Conservation (phyloP, 2,797 vertebrate genomes). For the Falco rusticolus region DNA sequence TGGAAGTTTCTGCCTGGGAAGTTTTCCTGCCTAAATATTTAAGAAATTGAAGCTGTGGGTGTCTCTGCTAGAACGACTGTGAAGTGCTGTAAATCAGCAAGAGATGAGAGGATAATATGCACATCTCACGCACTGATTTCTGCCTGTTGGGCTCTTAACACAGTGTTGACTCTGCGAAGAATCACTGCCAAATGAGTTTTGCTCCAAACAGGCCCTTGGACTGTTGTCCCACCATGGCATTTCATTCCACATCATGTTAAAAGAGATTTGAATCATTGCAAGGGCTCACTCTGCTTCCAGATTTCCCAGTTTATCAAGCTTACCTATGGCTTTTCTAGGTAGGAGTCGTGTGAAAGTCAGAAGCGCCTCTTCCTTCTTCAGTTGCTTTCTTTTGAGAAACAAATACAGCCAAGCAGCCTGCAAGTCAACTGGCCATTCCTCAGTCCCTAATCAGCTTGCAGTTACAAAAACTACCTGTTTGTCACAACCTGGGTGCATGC, state of each 20-base stretch:
- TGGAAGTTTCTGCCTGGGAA: neutral
- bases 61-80: neutral
- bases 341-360: neutral
- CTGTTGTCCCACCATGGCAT: constrained; percentile 42
- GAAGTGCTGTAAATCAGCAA: constrained; percentile 46
- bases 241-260: constrained; percentile 65
- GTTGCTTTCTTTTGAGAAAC: neutral
- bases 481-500: neutral
- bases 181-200: constrained; percentile 55
- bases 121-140: constrained; percentile 15
- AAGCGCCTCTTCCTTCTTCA: neutral
- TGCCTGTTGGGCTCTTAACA: constrained; percentile 15
- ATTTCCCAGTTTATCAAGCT: constrained; percentile 33
- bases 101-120: constrained; percentile 12
- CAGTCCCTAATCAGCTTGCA: neutral
- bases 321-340: neutral
- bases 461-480: neutral
- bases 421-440: neutral
- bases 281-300: neutral
- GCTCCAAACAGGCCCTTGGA: constrained; percentile 27
- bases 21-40: constrained; percentile 55
- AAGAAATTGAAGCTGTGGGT: constrained; percentile 19
- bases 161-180: constrained; percentile 12
- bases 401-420: neutral
- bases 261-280: constrained; percentile 54